Evolutionary conservation across 2,888 invertebrate genomes (phyloP), one percentile per base, ranked within the genome.

Genomic region (Platycnemis pennipes): DNA sequence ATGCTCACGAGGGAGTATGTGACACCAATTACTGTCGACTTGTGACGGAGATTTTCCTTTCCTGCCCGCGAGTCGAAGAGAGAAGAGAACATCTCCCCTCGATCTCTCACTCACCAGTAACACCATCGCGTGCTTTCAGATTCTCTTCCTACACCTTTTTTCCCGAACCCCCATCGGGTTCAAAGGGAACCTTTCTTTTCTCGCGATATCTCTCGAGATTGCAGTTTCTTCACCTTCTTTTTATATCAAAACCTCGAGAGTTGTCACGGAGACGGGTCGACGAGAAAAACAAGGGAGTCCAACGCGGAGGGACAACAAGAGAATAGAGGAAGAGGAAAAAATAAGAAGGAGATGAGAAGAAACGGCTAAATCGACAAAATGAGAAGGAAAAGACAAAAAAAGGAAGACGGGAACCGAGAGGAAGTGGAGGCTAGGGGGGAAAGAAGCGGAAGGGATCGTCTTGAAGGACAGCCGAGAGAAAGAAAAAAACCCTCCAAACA

Each of bases 381-480:
- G 13, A 5, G 31, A 16, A 77, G 11, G 37, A 37, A 63, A 11
- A 22, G 16, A 26, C 31, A 26, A 37, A 8, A 37, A 37, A 77
- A 37, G 37, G 11, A 13, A 8, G 77, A 37, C 13, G 69, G 31
- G n/a, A 26, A 4, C 13, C 13, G 26, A 31, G 26, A 77, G 26
- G 77, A 8, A 31, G 13, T 2, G 31, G 7, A 69, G 8, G 8
- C n/a, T 45, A 45, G 26, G 45, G 44, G 0, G 42, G 44, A 37
- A n/a, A 16, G 37, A 45, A 2, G 22, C 37, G 46, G 46, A n/a
- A 26, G 22, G 46, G n/a, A n/a, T 13, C 26, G 22, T 45, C 46
- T 22, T 87, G 44, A 45, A 45, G 87, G 87, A 44, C 87, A 87
- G 87, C n/a, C n/a, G 45, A 44, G n/a, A 45, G 87, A 45, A 45